Evolutionary conservation across 2,113 vertebrate species (phyloP).

Genomic region (Microtus richardsoni): DNA sequence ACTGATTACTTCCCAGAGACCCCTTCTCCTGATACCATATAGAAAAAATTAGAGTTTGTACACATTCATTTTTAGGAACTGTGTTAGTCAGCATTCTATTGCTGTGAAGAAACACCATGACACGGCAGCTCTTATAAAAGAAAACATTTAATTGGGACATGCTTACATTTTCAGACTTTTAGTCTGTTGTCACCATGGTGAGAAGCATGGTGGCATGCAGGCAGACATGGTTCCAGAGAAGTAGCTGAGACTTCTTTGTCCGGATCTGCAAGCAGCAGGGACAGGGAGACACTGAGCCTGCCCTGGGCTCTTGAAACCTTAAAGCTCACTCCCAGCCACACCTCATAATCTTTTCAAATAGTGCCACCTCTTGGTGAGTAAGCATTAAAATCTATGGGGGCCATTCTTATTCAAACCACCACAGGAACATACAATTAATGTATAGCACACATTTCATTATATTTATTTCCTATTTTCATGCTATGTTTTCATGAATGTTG

Average conservation of each 20-base stretch:
- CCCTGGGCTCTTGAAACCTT: not conserved
- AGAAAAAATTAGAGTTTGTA: not conserved
- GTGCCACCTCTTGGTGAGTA: not conserved
- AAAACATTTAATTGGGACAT: not conserved
- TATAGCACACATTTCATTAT: not conserved
- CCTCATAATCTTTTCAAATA: not conserved
- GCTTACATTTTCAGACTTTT: not conserved
- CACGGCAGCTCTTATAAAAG: not conserved
- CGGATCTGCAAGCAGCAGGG: not conserved
- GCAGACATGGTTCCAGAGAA: not conserved
- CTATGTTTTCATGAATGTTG: not conserved
- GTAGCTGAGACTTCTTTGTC: not conserved
- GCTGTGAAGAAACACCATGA: not conserved
- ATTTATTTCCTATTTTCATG: conserved; percentile 23
- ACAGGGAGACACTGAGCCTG: not conserved
- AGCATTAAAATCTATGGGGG: not conserved
- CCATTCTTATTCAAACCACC: not conserved
- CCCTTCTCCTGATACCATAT: not conserved
- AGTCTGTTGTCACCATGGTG: not conserved
- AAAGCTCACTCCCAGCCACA: not conserved
- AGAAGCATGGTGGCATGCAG: not conserved
- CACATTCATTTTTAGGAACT: not conserved
- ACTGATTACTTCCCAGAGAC: not conserved
- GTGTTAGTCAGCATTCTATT: not conserved
- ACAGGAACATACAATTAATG: not conserved